These are phyloP conservation scores for Neoseiulus cucumeris DNA, from an alignment of 1,140 invertebrate genomes.

Conservation along the genomic window DNA sequence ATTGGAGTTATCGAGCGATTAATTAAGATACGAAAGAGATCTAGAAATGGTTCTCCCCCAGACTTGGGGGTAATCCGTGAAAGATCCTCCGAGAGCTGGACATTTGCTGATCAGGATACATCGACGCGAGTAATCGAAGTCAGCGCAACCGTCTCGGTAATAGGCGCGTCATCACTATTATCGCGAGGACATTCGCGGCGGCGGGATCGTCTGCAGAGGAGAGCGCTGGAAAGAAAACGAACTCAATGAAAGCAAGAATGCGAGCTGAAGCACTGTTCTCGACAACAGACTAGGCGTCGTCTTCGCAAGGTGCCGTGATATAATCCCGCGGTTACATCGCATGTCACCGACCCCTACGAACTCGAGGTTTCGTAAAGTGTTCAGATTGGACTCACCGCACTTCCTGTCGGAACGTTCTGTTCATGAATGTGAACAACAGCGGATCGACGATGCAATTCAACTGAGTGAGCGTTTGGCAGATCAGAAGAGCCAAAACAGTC, in stretches of 20 bases:
- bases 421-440: background rate
- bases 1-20: too few relatives aligned
- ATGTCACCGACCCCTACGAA: too few relatives aligned
- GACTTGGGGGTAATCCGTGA: too few relatives aligned
- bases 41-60: too few relatives aligned
- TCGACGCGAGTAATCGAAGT: background rate
- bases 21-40: too few relatives aligned
- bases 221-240: background rate
- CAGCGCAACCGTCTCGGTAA: background rate
- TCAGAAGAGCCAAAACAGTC: background rate
- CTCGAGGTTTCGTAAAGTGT: background rate
- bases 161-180: background rate
- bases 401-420: background rate
- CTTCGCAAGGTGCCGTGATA: too few relatives aligned
- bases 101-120: background rate
- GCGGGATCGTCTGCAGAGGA: background rate
- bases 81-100: too few relatives aligned
- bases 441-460: slow-evolving; percentile 1
- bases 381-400: background rate
- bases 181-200: background rate
- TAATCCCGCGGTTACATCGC: too few relatives aligned
- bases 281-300: too few relatives aligned
- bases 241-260: too few relatives aligned
- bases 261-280: too few relatives aligned
- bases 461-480: background rate